Evolutionary conservation across 2,113 vertebrate species (phyloP).

Genomic region (Pygathrix nemaeus): DNA sequence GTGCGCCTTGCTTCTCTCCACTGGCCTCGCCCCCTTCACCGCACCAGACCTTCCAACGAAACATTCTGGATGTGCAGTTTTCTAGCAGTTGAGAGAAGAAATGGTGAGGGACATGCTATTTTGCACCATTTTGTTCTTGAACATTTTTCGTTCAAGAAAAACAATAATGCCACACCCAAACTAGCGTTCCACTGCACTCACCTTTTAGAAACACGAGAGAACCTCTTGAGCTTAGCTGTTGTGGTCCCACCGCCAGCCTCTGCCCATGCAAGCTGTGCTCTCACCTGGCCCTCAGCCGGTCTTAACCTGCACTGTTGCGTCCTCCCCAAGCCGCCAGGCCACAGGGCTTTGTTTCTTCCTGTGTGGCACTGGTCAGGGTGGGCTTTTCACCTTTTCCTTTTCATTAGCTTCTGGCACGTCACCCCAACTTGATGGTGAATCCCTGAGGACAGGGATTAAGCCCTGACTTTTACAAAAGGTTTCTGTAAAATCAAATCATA

Average conservation of each 20-base stretch:
- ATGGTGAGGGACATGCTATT: neutral
- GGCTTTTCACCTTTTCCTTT: neutral
- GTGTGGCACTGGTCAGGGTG: rapidly evolving
- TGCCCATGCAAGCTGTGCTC: neutral
- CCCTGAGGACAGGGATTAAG: neutral
- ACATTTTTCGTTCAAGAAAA: slow-evolving; percentile 27
- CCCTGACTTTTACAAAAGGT: neutral
- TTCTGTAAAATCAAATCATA: neutral
- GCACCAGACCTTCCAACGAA: slow-evolving; percentile 36
- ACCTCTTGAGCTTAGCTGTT: neutral
- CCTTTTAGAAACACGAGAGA: neutral
- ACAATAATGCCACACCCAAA: neutral
- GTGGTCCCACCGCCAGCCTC: rapidly evolving
- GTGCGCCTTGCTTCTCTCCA: neutral
- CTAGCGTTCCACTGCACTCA: neutral
- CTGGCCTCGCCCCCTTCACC: neutral
- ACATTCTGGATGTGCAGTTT: neutral
- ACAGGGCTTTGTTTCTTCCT: too few species aligned
- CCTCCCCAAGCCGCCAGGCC: rapidly evolving
- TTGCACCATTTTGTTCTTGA: neutral
- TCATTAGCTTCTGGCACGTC: neutral
- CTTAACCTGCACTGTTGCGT: rapidly evolving
- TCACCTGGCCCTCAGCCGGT: rapidly evolving
- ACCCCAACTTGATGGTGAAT: neutral
- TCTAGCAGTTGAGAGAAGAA: neutral